Evolutionary conservation across 2,797 vertebrate genomes (phyloP).

Genomic region (Scyliorhinus canicula): DNA sequence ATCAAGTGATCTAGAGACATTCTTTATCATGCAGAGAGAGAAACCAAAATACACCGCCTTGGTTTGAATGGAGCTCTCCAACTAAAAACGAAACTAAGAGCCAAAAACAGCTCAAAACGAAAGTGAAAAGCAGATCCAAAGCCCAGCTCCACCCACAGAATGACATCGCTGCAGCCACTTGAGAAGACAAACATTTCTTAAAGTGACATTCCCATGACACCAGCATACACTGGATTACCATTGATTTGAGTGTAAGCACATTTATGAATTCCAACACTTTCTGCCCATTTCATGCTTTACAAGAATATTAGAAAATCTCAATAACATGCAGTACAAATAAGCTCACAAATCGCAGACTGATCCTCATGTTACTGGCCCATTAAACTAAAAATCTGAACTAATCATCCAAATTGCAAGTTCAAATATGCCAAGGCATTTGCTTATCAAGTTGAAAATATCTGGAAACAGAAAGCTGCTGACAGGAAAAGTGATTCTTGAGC

Average conservation of each 20-base stretch:
- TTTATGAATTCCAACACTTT: not conserved
- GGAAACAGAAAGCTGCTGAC: not conserved
- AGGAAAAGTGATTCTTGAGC: not conserved
- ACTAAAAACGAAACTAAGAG: too few relatives aligned
- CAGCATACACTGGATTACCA: not conserved
- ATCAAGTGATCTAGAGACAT: too few relatives aligned
- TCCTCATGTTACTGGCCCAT: not conserved
- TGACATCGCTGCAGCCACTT: too few relatives aligned
- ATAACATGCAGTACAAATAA: not conserved
- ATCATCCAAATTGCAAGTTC: not conserved
- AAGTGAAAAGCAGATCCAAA: too few relatives aligned
- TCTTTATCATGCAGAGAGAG: too few relatives aligned
- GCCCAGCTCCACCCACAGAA: too few relatives aligned
- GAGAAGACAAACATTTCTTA: too few relatives aligned
- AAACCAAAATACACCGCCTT: too few relatives aligned
- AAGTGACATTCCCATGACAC: too few relatives aligned
- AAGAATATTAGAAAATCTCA: too few relatives aligned
- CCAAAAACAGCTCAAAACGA: too few relatives aligned
- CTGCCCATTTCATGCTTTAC: not conserved
- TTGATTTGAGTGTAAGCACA: not conserved
- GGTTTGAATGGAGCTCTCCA: too few relatives aligned
- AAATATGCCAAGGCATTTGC: not conserved
- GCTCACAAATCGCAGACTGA: not conserved
- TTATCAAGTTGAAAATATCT: not conserved
- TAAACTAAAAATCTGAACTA: not conserved